Base-by-base conservation (phyloP, 2,888 invertebrate species). In the Spicauda simplicius region DNA sequence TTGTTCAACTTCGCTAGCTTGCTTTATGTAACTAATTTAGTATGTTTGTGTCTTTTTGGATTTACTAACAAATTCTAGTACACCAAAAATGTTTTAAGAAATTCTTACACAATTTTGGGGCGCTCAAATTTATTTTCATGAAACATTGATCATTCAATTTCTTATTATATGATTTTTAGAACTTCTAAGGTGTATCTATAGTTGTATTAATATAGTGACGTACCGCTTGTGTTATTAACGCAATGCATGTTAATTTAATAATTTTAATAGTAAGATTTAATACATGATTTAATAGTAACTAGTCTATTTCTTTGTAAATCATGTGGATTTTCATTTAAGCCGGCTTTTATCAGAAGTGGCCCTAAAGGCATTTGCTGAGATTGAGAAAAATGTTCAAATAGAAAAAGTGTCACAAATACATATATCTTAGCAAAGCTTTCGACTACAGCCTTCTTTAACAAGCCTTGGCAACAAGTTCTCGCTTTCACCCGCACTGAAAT, bases 391-490 rank as follows among this genome's bases (percentile, higher is more conserved):
- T 37, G 37, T 41, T 19, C 57, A 58, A 58, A 58, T 58, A 45
- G 58, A 58, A 58, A 45, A 58, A 45, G n/a, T 58, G 41, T 19
- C 57, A 55, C 37, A 57, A 57, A 57, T 37, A 57, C 12, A 57
- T 30, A n/a, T 57, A 25, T 45, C 45, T 45, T 45, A 4, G 45
- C 45, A 45, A 19, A 33, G 18, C 20, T 63, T 64, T 33, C 57
- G 33, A 20, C 30, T 14, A 56, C 30, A 33, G 19, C 55, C 14
- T 33, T 57, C 14, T 33, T 52, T 50, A 50, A 30, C n/a, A 52
- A 48, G 50, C 37, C 20, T 64, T 57, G 57, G 50, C 64, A 64
- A 64, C 33, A 57, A 64, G n/a, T 57, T 56, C 50, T 30, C 16
- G n/a, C 11, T 59, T 59, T 59, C 33, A 56, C 33, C 50, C 19